Percentiles rank a stretch among this genome's conserved stretches.
Conservation (phyloP, 2,113 vertebrate species). For the Odocoileus virginianus region DNA sequence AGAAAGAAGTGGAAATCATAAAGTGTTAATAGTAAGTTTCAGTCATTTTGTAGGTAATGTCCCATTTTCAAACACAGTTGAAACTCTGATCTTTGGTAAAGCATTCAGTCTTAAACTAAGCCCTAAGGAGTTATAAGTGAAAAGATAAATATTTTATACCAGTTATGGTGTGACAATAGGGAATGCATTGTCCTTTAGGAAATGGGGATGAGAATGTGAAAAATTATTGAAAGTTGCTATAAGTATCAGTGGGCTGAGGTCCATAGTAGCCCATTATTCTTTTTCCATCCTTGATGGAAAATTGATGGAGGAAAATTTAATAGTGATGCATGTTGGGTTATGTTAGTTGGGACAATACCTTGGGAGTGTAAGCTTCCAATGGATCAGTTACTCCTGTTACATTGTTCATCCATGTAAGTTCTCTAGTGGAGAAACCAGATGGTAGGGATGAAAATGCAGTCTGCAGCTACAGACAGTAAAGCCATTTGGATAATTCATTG, state of each 20-base stretch:
- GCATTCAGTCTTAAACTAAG: background rate
- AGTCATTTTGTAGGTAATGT: background rate
- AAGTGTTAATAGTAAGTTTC: background rate
- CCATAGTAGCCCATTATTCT: background rate
- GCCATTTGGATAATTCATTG: background rate
- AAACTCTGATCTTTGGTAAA: background rate
- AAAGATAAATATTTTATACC: background rate
- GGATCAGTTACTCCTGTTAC: background rate
- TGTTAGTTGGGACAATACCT: background rate
- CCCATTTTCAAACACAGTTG: background rate
- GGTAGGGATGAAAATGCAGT: background rate
- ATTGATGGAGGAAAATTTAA: background rate
- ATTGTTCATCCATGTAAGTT: background rate
- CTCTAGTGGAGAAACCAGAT: background rate
- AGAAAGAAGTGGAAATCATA: background rate
- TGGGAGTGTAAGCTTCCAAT: background rate
- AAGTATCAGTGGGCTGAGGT: background rate
- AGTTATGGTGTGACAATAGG: background rate
- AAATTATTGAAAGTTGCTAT: background rate
- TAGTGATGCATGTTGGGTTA: background rate
- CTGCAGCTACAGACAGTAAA: background rate
- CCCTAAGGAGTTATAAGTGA: background rate
- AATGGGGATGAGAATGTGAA: background rate
- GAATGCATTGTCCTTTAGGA: background rate
- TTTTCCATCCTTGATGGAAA: background rate